A percentile compares a stretch with the other conserved stretches of the same genome.
These are phyloP conservation scores for Lottia gigantea DNA, from an alignment of 2,888 invertebrate genomes.

Conservation along the genomic window DNA sequence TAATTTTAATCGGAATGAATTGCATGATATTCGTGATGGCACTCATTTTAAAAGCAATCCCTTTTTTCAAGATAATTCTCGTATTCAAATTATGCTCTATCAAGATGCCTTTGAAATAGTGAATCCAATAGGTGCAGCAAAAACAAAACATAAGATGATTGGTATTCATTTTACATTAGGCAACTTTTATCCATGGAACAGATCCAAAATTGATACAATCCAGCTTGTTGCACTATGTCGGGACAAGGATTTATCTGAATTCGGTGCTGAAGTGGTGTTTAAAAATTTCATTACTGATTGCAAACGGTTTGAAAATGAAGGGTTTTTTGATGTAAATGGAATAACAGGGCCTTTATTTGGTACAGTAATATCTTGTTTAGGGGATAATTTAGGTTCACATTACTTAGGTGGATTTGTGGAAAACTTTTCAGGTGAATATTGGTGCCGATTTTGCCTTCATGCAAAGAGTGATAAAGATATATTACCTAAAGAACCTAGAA, in stretches of 20 bases:
- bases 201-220: slow-evolving; percentile 6
- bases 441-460: too few species aligned
- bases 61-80: slow-evolving; percentile 7
- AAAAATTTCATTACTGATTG: slow-evolving; percentile 9
- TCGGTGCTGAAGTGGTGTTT: slow-evolving; percentile 4
- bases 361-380: slow-evolving; percentile 5
- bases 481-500: too few species aligned
- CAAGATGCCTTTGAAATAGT: slow-evolving; percentile 5
- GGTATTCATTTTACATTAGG: background rate
- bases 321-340: background rate
- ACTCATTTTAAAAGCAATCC: slow-evolving; percentile 1
- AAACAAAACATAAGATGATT: background rate
- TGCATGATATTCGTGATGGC: slow-evolving; percentile 7
- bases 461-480: too few species aligned
- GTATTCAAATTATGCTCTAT: slow-evolving; percentile 7
- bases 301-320: slow-evolving; percentile 7
- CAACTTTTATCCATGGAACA: background rate
- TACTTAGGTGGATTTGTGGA: too few species aligned
- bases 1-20: background rate
- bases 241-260: slow-evolving; percentile 7
- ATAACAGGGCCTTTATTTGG: slow-evolving; percentile 1
- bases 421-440: too few species aligned
- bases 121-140: slow-evolving; percentile 7
- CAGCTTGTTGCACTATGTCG: slow-evolving; percentile 7
- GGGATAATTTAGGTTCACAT: too few species aligned